A percentile compares a stretch with the other conserved stretches of the same genome.
Conservation (phyloP, 1,140 invertebrate genomes). For the Venturia canescens region DNA sequence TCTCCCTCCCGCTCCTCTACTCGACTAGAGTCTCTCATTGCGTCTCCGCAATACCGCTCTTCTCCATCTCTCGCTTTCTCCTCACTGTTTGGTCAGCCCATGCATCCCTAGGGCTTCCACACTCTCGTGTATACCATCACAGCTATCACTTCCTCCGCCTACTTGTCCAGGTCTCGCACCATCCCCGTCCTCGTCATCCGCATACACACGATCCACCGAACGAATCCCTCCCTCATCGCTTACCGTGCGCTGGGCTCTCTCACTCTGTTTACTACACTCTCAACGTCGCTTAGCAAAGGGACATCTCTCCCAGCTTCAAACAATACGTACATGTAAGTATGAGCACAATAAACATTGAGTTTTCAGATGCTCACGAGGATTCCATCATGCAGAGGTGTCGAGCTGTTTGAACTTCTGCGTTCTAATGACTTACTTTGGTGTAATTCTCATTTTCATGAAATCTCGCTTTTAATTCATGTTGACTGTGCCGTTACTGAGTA, state of each 20-base stretch:
- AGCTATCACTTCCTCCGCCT: constrained; percentile 13
- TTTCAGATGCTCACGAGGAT: constrained; percentile 63
- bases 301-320: constrained; percentile 57
- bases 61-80: constrained; percentile 3
- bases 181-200: neutral
- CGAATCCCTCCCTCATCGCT: neutral
- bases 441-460: neutral
- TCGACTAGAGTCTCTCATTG: constrained; percentile 26
- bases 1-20: constrained; percentile 4
- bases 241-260: neutral
- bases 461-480: neutral
- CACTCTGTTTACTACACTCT: constrained; percentile 68
- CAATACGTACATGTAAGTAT: constrained; percentile 45
- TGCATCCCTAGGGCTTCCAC: constrained; percentile 47
- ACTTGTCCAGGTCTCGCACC: neutral
- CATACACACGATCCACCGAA: neutral
- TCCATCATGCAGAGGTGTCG: constrained; percentile 68
- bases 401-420: neutral
- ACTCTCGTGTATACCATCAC: constrained; percentile 46
- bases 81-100: constrained; percentile 43
- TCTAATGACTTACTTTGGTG: neutral
- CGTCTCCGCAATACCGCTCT: constrained; percentile 33
- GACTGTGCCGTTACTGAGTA: no score
- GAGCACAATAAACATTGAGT: constrained; percentile 39
- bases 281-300: constrained; percentile 73